A percentile compares a stretch with the other conserved stretches of the same genome.
These are phyloP conservation scores for Andrena bucephala DNA, from an alignment of 2,888 invertebrate genomes.

Conservation along the genomic window DNA sequence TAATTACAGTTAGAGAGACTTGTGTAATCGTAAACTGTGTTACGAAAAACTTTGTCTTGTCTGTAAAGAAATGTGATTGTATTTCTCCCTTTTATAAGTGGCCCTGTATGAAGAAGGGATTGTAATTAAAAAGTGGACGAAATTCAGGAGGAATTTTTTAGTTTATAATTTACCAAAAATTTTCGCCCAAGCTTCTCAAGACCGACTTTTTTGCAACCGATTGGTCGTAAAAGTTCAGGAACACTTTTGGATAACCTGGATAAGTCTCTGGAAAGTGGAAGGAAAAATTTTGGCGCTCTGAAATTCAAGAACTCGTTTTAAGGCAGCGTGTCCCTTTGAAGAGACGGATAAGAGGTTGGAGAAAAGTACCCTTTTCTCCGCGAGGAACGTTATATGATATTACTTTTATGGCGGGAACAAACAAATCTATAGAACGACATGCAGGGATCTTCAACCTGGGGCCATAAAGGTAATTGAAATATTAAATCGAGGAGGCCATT, in stretches of 20 bases:
- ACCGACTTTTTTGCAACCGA: too few species aligned
- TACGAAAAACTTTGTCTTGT: too few species aligned
- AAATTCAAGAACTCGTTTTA: conserved; percentile 47
- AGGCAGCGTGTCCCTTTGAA: conserved; percentile 21
- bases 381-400: conserved; percentile 10
- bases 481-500: not conserved
- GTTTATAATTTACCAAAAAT: too few species aligned
- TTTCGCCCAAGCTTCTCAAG: too few species aligned
- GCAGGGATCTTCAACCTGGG: too few species aligned
- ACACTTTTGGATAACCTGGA: conserved; percentile 15
- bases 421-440: not conserved
- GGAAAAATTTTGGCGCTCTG: conserved; percentile 44
- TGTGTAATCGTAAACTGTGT: too few species aligned
- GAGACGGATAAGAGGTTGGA: not conserved
- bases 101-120: too few species aligned
- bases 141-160: too few species aligned
- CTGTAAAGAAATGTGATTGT: too few species aligned
- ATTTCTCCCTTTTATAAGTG: too few species aligned
- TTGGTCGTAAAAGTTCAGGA: conserved; percentile 8
- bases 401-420: conserved; percentile 5
- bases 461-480: not conserved
- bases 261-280: conserved; percentile 5
- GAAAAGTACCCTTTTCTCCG: conserved; percentile 30
- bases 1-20: not conserved
- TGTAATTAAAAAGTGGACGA: too few species aligned